Conservation (phyloP, 1,140 invertebrate species). For the Drosophila ananassae region DNA sequence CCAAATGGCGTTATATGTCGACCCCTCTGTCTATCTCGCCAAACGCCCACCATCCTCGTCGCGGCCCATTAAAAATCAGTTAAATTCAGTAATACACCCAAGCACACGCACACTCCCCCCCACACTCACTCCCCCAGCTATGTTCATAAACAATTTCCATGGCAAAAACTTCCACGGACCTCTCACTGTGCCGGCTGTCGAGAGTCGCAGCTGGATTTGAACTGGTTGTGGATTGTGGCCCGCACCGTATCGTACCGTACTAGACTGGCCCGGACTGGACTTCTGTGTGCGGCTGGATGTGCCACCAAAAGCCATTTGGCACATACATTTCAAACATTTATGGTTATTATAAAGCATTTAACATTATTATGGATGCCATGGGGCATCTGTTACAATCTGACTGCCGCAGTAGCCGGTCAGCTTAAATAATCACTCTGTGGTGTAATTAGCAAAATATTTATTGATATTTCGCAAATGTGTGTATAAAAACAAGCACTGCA, state of each 20-base stretch:
- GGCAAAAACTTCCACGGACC: conserved; percentile 37
- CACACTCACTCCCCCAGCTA: conserved; percentile 26
- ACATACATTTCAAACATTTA: conserved; percentile 81
- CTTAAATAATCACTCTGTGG: conserved; percentile 55
- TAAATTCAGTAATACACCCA: conserved; percentile 65
- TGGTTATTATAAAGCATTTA: conserved; percentile 82
- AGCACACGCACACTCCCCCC: conserved; percentile 10
- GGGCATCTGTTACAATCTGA: conserved; percentile 68
- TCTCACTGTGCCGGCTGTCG: conserved; percentile 60
- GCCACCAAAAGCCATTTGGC: conserved; percentile 66
- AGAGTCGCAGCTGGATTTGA: conserved; percentile 52
- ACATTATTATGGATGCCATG: conserved; percentile 76
- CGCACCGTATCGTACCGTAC: neutral
- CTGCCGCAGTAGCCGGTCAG: conserved; percentile 15
- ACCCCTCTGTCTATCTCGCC: conserved; percentile 63
- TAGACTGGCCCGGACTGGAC: neutral
- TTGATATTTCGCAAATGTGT: conserved; percentile 48
- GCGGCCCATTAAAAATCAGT: conserved; percentile 76
- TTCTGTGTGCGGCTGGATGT: conserved; percentile 44
- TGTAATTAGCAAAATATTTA: conserved; percentile 55
- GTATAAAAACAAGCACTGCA: conserved; percentile 23
- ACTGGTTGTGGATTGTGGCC: conserved; percentile 29
- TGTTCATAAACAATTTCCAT: conserved; percentile 76
- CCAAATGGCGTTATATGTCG: conserved; percentile 61
- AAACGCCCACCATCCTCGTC: conserved; percentile 54